Conservation (phyloP, 1,140 invertebrate species). For the Papilio dardanus region DNA sequence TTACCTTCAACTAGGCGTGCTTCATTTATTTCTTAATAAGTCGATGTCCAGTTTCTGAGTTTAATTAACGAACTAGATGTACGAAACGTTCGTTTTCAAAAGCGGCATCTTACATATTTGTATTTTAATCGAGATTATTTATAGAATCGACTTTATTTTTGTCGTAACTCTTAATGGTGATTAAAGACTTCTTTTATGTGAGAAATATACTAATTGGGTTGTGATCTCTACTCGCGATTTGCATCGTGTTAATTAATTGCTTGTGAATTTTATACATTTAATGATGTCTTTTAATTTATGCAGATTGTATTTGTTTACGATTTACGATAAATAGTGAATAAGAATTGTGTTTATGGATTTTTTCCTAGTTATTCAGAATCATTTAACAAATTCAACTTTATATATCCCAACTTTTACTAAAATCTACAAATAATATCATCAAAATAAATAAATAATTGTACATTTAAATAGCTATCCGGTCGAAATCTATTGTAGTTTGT, state of each 20-base stretch:
- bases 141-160: slow-evolving; percentile 64
- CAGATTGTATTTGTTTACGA: background rate
- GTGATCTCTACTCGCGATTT: slow-evolving; percentile 26
- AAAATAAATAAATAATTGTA: too few species aligned
- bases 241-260: slow-evolving; percentile 40
- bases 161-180: slow-evolving; percentile 57
- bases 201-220: slow-evolving; percentile 52
- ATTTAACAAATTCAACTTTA: background rate
- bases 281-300: slow-evolving; percentile 26
- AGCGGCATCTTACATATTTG: slow-evolving; percentile 62
- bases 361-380: too few species aligned
- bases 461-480: too few species aligned
- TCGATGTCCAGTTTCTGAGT: slow-evolving; percentile 55
- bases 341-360: background rate
- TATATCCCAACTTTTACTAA: background rate
- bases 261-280: slow-evolving; percentile 31
- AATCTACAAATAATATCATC: too few species aligned
- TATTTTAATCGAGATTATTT: slow-evolving; percentile 76
- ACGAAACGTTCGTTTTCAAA: slow-evolving; percentile 42
- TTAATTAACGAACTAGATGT: slow-evolving; percentile 66
- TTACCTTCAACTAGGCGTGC: slow-evolving; percentile 56
- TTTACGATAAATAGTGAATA: background rate
- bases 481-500: too few species aligned
- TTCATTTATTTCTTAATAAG: slow-evolving; percentile 78
- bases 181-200: slow-evolving; percentile 57